Evolutionary conservation across 2,797 vertebrate genomes (phyloP), one percentile per base, ranked within the genome.

Genomic region (Loriculus beryllinus): DNA sequence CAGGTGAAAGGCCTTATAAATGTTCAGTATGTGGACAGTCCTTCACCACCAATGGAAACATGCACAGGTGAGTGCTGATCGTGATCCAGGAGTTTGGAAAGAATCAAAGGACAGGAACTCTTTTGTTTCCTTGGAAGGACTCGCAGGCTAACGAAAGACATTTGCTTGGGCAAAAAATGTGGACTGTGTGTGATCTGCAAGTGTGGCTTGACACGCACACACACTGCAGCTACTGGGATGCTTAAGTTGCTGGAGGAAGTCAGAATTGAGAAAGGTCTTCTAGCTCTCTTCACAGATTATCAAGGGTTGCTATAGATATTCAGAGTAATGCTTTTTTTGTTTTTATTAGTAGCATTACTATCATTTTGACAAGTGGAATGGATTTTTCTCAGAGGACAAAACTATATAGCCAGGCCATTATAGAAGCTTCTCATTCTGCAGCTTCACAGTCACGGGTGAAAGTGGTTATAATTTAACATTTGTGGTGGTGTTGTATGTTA

Each of bases 1-100:
- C 99, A 57, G 99, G 99, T 21, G 99, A 99, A 97, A 98, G 99
- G 82, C 99, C 99, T 56, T 99, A 99, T 97, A 99, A 98, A 83
- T 99, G 99, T 83, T 96, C 94, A 11, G 97, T 99, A 93, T 99
- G 99, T 51, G 98, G 98, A 72, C 99, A 99, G 97, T 99, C 99
- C 45, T 99, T 99, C 97, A 99, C 99, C 97, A 99, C 99, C 98
- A 99, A 99, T 79, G 99, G 99, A 90, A 99, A 99, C 98, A 99
- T 99, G 99, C 99, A 99, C 98, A 98, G 99, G 99, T 99, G 94
- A 97, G 98, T 97, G 56, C 72, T 82, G 62, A 72, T 51, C 0
- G 4, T 65, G 39, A 89, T 59, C 20, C 64, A 81, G 43, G 43
- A 78, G 26, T 51, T 47, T 78, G 76, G 59, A 80, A 91, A 62